Evolutionary conservation across 2,797 vertebrate genomes (phyloP).

Genomic region (Melanogrammus aeglefinus): DNA sequence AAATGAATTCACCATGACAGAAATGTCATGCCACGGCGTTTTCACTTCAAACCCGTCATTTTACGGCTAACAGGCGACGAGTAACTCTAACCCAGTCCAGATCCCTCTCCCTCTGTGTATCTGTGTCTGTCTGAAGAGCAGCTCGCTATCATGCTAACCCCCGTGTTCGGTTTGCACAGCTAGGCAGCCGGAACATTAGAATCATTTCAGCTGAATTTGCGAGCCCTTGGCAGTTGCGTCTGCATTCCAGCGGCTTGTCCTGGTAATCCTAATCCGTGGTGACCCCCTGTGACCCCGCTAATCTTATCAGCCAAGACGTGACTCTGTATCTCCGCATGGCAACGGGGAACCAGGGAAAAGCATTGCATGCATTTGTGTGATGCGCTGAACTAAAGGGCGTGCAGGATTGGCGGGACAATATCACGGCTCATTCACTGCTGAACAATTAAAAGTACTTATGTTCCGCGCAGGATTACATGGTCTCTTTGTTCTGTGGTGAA

Average conservation of each 20-base stretch:
- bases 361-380: slow-evolving; percentile 36
- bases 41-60: neutral
- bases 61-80: neutral
- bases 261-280: slow-evolving; percentile 50
- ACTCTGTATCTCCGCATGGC: slow-evolving; percentile 52
- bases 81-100: neutral
- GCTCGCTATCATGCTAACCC: neutral
- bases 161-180: neutral
- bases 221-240: slow-evolving; percentile 43
- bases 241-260: slow-evolving; percentile 52
- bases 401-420: slow-evolving; percentile 41
- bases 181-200: slow-evolving; percentile 17
- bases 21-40: neutral
- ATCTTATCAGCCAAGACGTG: slow-evolving; percentile 54
- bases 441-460: slow-evolving; percentile 25
- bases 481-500: neutral
- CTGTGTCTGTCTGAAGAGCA: neutral
- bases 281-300: slow-evolving; percentile 57
- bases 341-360: slow-evolving; percentile 47
- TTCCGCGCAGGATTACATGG: neutral
- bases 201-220: slow-evolving; percentile 44
- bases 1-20: neutral
- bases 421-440: slow-evolving; percentile 24
- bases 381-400: slow-evolving; percentile 39
- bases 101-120: neutral